These are phyloP conservation scores for Karalla daura DNA, from an alignment of 2,797 vertebrate genomes.

Conservation along the genomic window DNA sequence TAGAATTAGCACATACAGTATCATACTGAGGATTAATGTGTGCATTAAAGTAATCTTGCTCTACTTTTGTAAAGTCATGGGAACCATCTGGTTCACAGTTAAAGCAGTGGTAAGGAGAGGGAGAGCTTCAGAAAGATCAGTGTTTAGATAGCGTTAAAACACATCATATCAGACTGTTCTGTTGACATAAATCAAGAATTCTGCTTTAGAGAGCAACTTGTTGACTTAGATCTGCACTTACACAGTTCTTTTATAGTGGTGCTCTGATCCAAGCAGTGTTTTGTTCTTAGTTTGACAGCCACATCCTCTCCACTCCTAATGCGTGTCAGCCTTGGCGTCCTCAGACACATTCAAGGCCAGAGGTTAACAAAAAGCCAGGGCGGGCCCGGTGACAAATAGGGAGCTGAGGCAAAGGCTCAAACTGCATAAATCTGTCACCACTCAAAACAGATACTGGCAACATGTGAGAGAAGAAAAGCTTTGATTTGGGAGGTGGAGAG, in stretches of 20 bases:
- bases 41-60: constrained; percentile 45
- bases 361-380: constrained; percentile 23
- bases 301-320: too few species aligned
- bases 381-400: constrained; percentile 14
- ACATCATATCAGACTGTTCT: not conserved
- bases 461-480: not conserved
- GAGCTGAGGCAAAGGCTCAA: too few species aligned
- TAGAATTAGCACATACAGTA: constrained; percentile 36
- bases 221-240: not conserved
- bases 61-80: constrained; percentile 23
- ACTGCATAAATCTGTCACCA: constrained; percentile 4
- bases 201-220: constrained; percentile 1
- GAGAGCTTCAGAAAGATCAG: constrained; percentile 3
- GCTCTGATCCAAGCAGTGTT: constrained; percentile 8
- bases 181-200: constrained; percentile 4
- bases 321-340: too few species aligned
- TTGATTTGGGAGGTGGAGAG: too few species aligned
- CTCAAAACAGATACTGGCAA: not conserved
- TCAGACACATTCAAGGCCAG: constrained; percentile 29
- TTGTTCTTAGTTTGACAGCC: constrained; percentile 26
- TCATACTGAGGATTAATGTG: constrained; percentile 13
- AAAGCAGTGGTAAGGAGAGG: constrained; percentile 5
- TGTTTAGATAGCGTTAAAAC: not conserved
- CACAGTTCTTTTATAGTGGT: not conserved
- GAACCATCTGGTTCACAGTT: constrained; percentile 40